Evolutionary conservation across 2,888 invertebrate genomes (phyloP).

Genomic region (Amblyjoppa fuscipennis): DNA sequence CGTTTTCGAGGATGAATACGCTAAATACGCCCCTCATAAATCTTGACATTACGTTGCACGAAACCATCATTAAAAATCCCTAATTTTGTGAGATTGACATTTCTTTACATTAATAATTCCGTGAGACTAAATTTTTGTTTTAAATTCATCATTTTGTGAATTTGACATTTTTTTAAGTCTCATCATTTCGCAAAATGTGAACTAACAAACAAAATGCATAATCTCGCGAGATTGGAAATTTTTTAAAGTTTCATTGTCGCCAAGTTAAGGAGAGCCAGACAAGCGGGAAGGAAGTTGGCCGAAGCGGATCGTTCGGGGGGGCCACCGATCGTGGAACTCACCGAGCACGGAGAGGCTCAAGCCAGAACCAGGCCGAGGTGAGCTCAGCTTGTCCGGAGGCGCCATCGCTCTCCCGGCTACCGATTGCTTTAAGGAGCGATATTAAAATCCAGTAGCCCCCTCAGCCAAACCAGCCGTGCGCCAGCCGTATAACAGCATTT

Average conservation of each 20-base stretch:
- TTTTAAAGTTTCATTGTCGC: background rate
- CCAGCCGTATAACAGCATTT: constrained; percentile 26
- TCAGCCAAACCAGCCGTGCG: constrained; percentile 18
- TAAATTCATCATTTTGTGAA: too few relatives aligned
- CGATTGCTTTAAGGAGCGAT: constrained; percentile 44
- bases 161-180: too few relatives aligned
- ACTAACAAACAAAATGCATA: too few relatives aligned
- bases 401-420: constrained; percentile 75
- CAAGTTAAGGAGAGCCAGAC: background rate
- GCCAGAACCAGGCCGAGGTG: constrained; percentile 84
- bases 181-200: too few relatives aligned
- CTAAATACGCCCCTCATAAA: too few relatives aligned
- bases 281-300: constrained; percentile 1
- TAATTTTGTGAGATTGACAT: too few relatives aligned
- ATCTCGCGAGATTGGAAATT: too few relatives aligned
- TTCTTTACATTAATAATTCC: too few relatives aligned
- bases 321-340: constrained; percentile 78
- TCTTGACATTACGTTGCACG: too few relatives aligned
- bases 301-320: constrained; percentile 1
- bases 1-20: too few relatives aligned
- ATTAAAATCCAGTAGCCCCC: constrained; percentile 59
- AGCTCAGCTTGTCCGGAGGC: constrained; percentile 82
- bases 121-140: too few relatives aligned
- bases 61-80: too few relatives aligned
- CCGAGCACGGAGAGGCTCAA: constrained; percentile 85